Percentiles rank a stretch among this genome's conserved stretches.
Conservation (phyloP, 2,113 vertebrate genomes). For the Phaethornis superciliosus region DNA sequence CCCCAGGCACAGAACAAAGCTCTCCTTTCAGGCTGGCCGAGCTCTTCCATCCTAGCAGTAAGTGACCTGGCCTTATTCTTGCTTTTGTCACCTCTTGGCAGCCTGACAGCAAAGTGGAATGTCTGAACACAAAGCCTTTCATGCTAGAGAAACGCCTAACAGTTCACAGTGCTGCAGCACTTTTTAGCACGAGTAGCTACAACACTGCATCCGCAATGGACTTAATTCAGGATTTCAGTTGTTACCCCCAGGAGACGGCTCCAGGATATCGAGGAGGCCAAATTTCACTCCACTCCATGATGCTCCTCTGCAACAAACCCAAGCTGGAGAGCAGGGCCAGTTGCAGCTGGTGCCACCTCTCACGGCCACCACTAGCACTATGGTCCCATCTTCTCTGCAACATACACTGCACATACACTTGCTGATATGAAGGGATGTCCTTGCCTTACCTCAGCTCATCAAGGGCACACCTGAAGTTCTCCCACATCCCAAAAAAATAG, state of each 20-base stretch:
- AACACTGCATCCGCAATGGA: not conserved
- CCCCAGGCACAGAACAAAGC: not conserved
- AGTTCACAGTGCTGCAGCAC: not conserved
- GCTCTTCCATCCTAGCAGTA: not conserved
- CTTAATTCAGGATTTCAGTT: not conserved
- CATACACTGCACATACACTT: accelerated
- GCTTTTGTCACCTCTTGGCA: conserved; percentile 5
- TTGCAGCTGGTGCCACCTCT: not conserved
- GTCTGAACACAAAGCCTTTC: not conserved
- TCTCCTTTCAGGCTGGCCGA: not conserved
- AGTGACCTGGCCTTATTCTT: not conserved
- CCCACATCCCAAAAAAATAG: accelerated
- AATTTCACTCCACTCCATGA: not conserved
- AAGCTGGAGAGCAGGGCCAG: not conserved
- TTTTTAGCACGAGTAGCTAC: not conserved
- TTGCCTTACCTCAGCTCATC: not conserved
- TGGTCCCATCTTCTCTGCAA: not conserved
- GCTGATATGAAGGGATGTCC: not conserved
- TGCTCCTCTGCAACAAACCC: not conserved
- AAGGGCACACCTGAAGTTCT: not conserved
- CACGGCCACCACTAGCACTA: accelerated
- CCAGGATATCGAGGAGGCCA: not conserved
- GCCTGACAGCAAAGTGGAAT: not conserved
- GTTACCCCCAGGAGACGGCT: not conserved
- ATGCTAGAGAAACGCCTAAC: not conserved